Percentiles rank a stretch among this genome's conserved stretches.
phyloP scores from a whole-genome alignment of 1,140 invertebrate species.

The Drosophila baimaii region DNA sequence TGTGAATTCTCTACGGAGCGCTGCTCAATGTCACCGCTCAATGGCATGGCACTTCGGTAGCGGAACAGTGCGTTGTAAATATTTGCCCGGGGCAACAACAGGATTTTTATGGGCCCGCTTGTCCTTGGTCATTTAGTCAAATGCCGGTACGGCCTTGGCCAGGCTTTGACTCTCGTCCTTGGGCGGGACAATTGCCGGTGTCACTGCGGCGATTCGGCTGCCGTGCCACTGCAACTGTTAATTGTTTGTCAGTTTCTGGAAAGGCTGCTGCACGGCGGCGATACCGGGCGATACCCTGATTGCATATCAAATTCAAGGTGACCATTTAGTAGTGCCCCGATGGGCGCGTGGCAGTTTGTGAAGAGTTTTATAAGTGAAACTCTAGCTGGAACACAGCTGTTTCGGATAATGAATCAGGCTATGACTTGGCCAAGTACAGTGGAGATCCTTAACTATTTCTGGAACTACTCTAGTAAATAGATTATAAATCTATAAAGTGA shows the following conservation, averaged over 20 bases:
- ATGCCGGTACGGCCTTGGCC: conserved; percentile 34
- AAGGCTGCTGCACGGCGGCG: conserved; percentile 21
- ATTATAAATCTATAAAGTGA: conserved; percentile 23
- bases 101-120: conserved; percentile 46
- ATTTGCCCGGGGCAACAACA: conserved; percentile 51
- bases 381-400: conserved; percentile 43
- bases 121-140: conserved; percentile 63
- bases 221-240: conserved; percentile 63
- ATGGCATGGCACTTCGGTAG: conserved; percentile 66
- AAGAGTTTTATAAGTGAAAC: conserved; percentile 23
- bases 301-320: conserved; percentile 69
- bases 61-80: conserved; percentile 65
- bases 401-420: conserved; percentile 3
- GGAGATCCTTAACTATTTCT: conserved; percentile 2
- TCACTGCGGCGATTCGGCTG: conserved; percentile 36
- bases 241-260: conserved; percentile 62
- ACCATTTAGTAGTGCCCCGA: conserved; percentile 31
- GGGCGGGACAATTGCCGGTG: conserved; percentile 22
- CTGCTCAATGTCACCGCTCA: conserved; percentile 31
- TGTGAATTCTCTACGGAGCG: background rate
- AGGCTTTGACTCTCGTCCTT: conserved; percentile 52
- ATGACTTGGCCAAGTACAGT: conserved; percentile 4
- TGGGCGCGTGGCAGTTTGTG: conserved; percentile 70
- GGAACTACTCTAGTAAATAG: background rate
- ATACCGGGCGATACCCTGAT: conserved; percentile 16